These are phyloP conservation scores for Heliconius charithonia DNA, from an alignment of 2,888 invertebrate genomes.

Conservation along the genomic window DNA sequence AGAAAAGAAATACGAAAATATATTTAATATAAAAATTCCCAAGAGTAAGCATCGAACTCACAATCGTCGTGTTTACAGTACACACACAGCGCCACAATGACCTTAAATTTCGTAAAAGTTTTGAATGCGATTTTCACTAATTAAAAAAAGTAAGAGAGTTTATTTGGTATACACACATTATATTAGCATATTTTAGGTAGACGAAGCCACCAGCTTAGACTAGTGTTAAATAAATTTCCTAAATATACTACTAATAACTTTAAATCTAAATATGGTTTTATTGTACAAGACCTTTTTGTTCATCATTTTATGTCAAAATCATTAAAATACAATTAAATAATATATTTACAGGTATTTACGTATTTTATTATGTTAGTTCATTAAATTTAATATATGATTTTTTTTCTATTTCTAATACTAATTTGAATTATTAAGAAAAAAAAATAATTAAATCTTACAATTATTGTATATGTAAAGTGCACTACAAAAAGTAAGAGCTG, in stretches of 20 bases:
- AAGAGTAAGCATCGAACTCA: not conserved
- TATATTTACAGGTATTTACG: conserved; percentile 22
- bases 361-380: conserved; percentile 9
- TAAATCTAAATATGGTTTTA: not conserved
- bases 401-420: not conserved
- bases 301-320: not conserved
- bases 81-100: too few species aligned
- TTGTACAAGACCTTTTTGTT: not conserved
- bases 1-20: not conserved
- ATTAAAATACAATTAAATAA: not conserved
- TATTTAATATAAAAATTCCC: not conserved
- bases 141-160: not conserved
- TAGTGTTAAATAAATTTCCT: not conserved
- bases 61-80: not conserved
- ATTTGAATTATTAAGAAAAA: too few species aligned
- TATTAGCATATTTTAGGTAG: not conserved
- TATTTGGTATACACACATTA: not conserved
- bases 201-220: not conserved
- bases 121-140: not conserved
- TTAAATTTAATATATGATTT: not conserved
- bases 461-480: too few species aligned
- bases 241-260: not conserved
- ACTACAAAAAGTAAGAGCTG: too few species aligned
- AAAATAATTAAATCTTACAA: too few species aligned
- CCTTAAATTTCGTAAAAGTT: not conserved